phyloP scores from a whole-genome alignment of 2,797 vertebrate species.

The Prunella strophiata region DNA sequence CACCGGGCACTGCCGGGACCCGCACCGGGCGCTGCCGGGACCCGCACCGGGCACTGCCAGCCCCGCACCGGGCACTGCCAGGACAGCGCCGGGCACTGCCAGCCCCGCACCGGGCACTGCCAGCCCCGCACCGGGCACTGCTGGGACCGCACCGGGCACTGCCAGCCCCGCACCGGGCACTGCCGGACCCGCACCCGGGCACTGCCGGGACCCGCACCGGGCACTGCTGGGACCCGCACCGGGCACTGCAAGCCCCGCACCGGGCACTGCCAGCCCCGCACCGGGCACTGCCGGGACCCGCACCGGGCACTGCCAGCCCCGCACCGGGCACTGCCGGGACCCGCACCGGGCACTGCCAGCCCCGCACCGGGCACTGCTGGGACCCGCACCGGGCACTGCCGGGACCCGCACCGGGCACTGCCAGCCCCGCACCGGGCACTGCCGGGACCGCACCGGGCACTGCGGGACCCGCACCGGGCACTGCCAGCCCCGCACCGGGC shows the following conservation, averaged over 20 bases:
- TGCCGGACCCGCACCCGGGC: not conserved
- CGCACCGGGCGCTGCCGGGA: accelerated
- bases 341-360: no score
- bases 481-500: not conserved
- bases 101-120: no score
- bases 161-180: not conserved
- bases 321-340: not conserved
- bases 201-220: no score
- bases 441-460: not conserved
- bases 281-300: accelerated
- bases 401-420: no score
- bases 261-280: no score
- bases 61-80: not conserved
- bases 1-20: no score
- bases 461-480: not conserved
- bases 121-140: accelerated
- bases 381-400: no score
- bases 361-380: no score
- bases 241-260: no score
- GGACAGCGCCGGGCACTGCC: not conserved
- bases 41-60: not conserved
- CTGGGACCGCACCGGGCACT: not conserved
- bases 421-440: accelerated
- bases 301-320: not conserved
- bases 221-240: no score